Percentiles rank a stretch among this genome's conserved stretches.
Conservation (phyloP, 2,797 vertebrate genomes). For the Eleutherodactylus coqui region DNA sequence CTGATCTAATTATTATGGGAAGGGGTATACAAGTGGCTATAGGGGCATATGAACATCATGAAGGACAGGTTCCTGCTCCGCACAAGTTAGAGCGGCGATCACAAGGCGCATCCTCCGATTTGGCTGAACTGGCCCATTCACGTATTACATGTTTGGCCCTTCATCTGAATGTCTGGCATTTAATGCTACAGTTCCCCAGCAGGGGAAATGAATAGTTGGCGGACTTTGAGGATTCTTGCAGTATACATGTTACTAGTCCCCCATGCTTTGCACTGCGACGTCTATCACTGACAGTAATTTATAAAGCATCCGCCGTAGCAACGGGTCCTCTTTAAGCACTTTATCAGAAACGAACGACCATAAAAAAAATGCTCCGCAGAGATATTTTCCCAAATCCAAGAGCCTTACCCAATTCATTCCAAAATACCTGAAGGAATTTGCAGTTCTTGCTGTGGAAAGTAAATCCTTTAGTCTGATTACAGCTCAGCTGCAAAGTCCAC, state of each 20-base stretch:
- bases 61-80: too few species aligned
- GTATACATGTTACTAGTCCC: too few species aligned
- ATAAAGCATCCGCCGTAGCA: too few species aligned
- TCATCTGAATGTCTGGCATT: background rate
- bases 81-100: too few species aligned
- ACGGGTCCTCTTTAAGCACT: background rate
- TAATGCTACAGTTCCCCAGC: background rate
- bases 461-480: constrained; percentile 46
- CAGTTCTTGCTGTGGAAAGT: constrained; percentile 19
- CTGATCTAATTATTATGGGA: too few species aligned
- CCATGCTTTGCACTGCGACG: too few species aligned
- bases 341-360: background rate
- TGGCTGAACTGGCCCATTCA: background rate
- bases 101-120: too few species aligned
- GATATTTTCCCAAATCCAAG: background rate
- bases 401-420: background rate
- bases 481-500: background rate
- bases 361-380: background rate
- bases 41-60: too few species aligned
- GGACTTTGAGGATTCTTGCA: too few species aligned
- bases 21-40: too few species aligned
- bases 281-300: too few species aligned
- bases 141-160: background rate
- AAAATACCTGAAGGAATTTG: constrained; percentile 45
- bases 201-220: background rate